A percentile compares a stretch with the other conserved stretches of the same genome.
phyloP scores from a whole-genome alignment of 2,888 invertebrate species.

The Hyles lineata region DNA sequence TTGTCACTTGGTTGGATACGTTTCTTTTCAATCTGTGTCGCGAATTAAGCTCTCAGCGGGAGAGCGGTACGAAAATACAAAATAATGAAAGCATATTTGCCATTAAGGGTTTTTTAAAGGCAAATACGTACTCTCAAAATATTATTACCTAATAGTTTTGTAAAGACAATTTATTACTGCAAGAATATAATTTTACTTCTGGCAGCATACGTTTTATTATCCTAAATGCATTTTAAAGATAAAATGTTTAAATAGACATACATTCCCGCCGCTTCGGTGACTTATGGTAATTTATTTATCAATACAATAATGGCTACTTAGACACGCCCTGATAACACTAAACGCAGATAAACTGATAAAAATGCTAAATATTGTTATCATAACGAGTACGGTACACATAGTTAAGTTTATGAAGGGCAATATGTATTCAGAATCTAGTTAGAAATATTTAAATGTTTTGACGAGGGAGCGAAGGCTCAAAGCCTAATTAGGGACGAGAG shows the following conservation, averaged over 20 bases:
- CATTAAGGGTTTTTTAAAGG: too few relatives aligned
- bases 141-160: too few relatives aligned
- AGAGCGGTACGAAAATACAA: too few relatives aligned
- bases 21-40: too few relatives aligned
- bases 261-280: not conserved
- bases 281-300: slow-evolving; percentile 29
- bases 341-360: slow-evolving; percentile 30
- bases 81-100: too few relatives aligned
- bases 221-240: not conserved
- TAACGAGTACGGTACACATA: slow-evolving; percentile 16
- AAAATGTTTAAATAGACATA: not conserved
- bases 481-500: too few relatives aligned
- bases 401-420: not conserved
- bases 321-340: slow-evolving; percentile 27
- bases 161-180: not conserved
- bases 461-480: too few relatives aligned
- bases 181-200: not conserved
- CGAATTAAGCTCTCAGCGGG: too few relatives aligned
- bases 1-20: too few relatives aligned
- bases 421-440: not conserved
- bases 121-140: too few relatives aligned
- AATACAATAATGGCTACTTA: slow-evolving; percentile 30
- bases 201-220: not conserved
- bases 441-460: too few relatives aligned
- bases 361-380: slow-evolving; percentile 31